These are phyloP conservation scores for Stegostoma tigrinum DNA, from an alignment of 2,113 vertebrate species.

Conservation along the genomic window DNA sequence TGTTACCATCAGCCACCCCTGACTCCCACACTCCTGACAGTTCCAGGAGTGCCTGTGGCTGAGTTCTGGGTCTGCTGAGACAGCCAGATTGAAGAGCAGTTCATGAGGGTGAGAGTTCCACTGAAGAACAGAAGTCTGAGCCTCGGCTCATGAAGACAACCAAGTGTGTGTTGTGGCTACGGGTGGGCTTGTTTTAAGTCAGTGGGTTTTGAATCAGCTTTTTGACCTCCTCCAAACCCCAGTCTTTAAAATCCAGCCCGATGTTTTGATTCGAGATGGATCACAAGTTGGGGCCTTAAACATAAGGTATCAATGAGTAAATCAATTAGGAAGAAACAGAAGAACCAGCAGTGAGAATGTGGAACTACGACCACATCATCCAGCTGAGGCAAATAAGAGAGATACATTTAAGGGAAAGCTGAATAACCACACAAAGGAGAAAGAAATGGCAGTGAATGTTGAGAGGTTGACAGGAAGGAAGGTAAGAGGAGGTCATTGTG, in stretches of 20 bases:
- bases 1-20: too few relatives aligned
- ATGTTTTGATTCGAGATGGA: background rate
- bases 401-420: background rate
- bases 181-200: background rate
- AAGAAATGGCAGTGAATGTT: background rate
- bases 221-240: too few relatives aligned
- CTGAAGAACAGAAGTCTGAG: too few relatives aligned
- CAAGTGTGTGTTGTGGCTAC: background rate
- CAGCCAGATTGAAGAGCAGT: too few relatives aligned
- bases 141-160: too few relatives aligned
- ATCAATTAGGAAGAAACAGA: background rate
- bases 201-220: too few relatives aligned
- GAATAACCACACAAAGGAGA: background rate
- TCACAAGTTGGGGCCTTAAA: background rate
- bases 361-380: background rate
- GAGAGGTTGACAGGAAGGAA: background rate
- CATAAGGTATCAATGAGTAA: background rate
- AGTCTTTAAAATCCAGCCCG: background rate
- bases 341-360: background rate
- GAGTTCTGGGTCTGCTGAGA: too few relatives aligned
- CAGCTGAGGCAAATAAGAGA: background rate
- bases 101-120: too few relatives aligned
- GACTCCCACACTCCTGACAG: too few relatives aligned
- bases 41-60: too few relatives aligned
- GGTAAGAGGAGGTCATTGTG: background rate